Conservation (phyloP, 2,888 invertebrate genomes). For the Coremacera marginata region DNA sequence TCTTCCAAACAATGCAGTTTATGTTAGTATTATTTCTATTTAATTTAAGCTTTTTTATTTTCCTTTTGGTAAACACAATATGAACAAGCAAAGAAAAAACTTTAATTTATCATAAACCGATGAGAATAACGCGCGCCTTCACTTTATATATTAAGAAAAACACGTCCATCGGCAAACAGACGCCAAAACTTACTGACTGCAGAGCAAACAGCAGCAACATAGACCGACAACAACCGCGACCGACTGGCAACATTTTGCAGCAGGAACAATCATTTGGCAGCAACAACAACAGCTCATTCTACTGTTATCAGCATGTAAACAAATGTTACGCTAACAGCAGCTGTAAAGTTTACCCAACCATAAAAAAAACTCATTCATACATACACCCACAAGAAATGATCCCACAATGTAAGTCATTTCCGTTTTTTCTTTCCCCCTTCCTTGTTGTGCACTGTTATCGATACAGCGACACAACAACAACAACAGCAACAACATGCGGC, state of each 20-base stretch:
- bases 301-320: neutral
- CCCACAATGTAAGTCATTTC: neutral
- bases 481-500: neutral
- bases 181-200: constrained; percentile 22
- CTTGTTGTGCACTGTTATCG: neutral
- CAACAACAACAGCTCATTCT: neutral
- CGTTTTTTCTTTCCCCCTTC: neutral
- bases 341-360: neutral
- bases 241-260: neutral
- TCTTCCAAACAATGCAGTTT: too few species aligned
- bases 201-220: neutral
- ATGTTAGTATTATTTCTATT: too few species aligned
- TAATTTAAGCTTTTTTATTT: too few species aligned
- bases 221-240: neutral
- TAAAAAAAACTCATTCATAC: neutral
- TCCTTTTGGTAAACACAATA: too few species aligned
- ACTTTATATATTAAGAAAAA: too few species aligned
- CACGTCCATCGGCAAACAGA: constrained; percentile 13
- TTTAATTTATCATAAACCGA: too few species aligned
- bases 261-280: neutral
- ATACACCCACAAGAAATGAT: neutral
- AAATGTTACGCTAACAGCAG: constrained; percentile 6
- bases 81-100: too few species aligned
- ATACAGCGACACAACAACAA: neutral
- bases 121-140: too few species aligned